Percentiles rank a stretch among this genome's conserved stretches.
Evolutionary conservation across 1,140 invertebrate genomes (phyloP).

Genomic region (Hycleus cichorii): DNA sequence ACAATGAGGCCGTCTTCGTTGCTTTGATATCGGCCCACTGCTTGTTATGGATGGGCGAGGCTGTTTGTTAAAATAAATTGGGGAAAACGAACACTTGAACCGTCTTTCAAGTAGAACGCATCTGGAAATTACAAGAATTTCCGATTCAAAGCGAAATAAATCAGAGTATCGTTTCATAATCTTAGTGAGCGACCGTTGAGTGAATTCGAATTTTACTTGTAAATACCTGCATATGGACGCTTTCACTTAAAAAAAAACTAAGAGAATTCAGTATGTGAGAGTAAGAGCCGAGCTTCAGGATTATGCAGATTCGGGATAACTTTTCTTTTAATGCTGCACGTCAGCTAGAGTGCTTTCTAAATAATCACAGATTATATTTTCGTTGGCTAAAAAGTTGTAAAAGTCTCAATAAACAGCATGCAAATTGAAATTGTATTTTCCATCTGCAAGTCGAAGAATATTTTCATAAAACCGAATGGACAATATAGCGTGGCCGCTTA

Average conservation of each 20-base stretch:
- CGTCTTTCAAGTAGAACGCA: too few species aligned
- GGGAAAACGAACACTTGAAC: conserved; percentile 3
- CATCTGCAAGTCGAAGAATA: too few species aligned
- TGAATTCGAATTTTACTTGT: conserved; percentile 37
- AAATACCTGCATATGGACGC: conserved; percentile 33
- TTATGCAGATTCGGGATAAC: conserved; percentile 38
- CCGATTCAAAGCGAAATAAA: neutral
- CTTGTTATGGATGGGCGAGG: conserved; percentile 4
- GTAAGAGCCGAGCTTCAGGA: conserved; percentile 25
- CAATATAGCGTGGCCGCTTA: neutral
- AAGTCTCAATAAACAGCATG: too few species aligned
- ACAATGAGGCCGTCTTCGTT: conserved; percentile 11
- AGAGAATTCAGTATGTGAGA: conserved; percentile 4
- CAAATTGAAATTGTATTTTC: too few species aligned
- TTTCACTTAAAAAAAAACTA: conserved; percentile 2
- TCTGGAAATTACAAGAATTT: too few species aligned
- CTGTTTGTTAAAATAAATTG: conserved; percentile 14
- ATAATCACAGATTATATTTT: conserved; percentile 4
- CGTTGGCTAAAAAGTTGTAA: too few species aligned
- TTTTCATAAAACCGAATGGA: too few species aligned
- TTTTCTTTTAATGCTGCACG: conserved; percentile 38
- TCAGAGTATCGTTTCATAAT: neutral
- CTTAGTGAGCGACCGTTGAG: conserved; percentile 24
- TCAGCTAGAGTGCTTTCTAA: conserved; percentile 27
- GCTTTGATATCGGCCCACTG: conserved; percentile 10